Evolutionary conservation across 2,888 invertebrate species (phyloP).

Genomic region (Chalcis sispes): DNA sequence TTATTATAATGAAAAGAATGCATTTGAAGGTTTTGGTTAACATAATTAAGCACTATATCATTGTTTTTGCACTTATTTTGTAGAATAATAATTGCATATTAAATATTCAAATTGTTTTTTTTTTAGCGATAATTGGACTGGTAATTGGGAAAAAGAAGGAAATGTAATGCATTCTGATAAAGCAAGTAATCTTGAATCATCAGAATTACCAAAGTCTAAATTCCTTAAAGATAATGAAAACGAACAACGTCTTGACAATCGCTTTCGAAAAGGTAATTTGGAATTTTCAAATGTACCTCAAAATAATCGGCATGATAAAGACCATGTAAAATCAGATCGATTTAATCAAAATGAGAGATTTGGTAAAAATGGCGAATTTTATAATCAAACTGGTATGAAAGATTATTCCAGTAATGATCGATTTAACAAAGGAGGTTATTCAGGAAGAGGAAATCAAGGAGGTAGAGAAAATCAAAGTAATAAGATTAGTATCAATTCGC

Average conservation of each 20-base stretch:
- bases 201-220: constrained; percentile 55
- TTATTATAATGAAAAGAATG: too few species aligned
- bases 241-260: constrained; percentile 65
- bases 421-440: constrained; percentile 13
- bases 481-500: constrained; percentile 53
- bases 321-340: constrained; percentile 63
- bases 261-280: constrained; percentile 54
- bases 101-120: constrained; percentile 12
- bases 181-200: constrained; percentile 27
- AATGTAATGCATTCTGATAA: neutral
- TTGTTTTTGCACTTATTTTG: constrained; percentile 24
- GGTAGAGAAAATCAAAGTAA: constrained; percentile 39
- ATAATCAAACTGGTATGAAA: constrained; percentile 3
- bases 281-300: constrained; percentile 15
- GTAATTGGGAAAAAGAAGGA: constrained; percentile 56
- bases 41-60: constrained; percentile 3
- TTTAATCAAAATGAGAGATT: constrained; percentile 50
- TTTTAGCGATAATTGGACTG: constrained; percentile 57
- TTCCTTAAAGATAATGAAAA: constrained; percentile 67
- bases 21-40: constrained; percentile 47
- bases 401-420: constrained; percentile 39
- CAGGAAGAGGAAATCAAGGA: neutral
- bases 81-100: neutral
- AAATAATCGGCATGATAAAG: constrained; percentile 56
- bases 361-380: constrained; percentile 30